Percentiles rank a stretch among this genome's conserved stretches.
Evolutionary conservation across 37 sponge, comb jelly and placozoan genomes (phyloP).

Genomic region (Beroe forskalii): DNA sequence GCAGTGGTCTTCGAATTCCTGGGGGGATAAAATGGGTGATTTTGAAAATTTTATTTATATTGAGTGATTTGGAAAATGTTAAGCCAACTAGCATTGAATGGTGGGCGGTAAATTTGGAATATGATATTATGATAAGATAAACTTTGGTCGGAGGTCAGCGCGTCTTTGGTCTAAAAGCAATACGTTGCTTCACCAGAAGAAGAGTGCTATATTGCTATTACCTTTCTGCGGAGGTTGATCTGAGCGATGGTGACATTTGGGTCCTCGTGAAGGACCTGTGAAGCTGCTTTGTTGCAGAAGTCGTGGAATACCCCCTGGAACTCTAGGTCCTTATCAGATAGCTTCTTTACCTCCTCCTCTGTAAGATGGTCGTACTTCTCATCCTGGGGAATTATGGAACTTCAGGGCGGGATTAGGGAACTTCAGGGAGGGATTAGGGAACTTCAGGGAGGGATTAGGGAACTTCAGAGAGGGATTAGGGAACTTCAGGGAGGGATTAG

Average conservation of each 20-base stretch:
- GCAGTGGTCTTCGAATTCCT: constrained; percentile 73
- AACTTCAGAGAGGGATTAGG: no score
- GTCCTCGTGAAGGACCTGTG: not conserved
- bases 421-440: not conserved
- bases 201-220: no score
- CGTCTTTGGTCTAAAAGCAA: no score
- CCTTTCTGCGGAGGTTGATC: constrained; percentile 22
- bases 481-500: no score
- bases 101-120: no score
- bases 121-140: no score
- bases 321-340: constrained; percentile 69
- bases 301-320: constrained; percentile 68
- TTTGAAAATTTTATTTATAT: no score
- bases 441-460: not conserved
- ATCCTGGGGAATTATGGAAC: constrained; percentile 68
- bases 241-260: not conserved
- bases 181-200: no score
- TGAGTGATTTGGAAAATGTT: no score
- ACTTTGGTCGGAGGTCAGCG: no score
- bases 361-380: constrained; percentile 86
- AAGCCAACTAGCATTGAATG: no score
- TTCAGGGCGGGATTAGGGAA: not conserved
- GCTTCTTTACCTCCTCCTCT: constrained; percentile 82
- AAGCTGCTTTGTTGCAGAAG: constrained; percentile 28
- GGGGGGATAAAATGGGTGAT: no score